Conservation (phyloP, 1,140 invertebrate species). For the Solen grandis region DNA sequence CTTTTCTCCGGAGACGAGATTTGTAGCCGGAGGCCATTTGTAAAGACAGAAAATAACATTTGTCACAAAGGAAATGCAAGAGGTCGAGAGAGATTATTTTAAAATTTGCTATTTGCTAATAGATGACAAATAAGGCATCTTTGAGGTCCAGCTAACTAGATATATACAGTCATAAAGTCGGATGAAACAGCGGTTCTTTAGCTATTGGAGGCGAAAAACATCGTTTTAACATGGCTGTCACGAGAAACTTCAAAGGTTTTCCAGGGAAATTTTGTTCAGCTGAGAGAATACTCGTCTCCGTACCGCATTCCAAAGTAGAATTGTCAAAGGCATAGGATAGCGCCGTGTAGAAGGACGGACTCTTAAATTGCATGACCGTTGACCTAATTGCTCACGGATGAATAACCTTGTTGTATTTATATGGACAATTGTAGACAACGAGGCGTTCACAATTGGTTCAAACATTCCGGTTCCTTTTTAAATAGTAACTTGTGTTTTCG, state of each 20-base stretch:
- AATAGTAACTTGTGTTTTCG: no score
- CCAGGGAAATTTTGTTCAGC: background rate
- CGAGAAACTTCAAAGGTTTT: background rate
- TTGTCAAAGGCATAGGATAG: background rate
- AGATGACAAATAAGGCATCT: constrained; percentile 17
- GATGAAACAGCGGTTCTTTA: constrained; percentile 21
- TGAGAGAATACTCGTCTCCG: background rate
- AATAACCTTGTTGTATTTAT: background rate
- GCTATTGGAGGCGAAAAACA: background rate
- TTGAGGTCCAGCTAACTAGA: constrained; percentile 39
- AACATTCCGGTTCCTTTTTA: no score
- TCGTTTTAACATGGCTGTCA: background rate
- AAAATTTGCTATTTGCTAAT: constrained; percentile 19
- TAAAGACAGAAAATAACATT: background rate
- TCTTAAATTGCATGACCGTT: background rate
- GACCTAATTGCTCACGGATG: background rate
- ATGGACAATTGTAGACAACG: no score
- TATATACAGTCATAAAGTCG: constrained; percentile 17
- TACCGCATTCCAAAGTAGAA: background rate
- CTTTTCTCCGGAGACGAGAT: constrained; percentile 18
- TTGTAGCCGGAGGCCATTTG: constrained; percentile 20
- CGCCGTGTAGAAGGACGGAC: background rate
- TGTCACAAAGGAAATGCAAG: constrained; percentile 21
- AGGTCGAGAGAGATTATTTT: constrained; percentile 33
- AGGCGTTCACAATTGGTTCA: no score